Base-by-base conservation (phyloP, 2,797 vertebrate species). In the Apodemus agrarius region DNA sequence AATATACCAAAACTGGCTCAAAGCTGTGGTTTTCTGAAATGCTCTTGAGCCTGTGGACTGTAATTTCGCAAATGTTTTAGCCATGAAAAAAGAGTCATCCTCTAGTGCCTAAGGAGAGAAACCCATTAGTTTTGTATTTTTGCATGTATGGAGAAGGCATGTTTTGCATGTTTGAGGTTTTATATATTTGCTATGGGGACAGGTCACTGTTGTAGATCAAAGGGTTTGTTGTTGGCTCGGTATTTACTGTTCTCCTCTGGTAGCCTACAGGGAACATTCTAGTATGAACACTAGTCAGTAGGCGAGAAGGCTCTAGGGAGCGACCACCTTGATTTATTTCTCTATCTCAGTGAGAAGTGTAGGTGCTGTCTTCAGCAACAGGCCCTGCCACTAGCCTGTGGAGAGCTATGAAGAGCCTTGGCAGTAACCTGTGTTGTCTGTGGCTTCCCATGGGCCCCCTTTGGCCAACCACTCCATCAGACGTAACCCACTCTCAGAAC, bases 51-150 rank as follows among this genome's bases (percentile, higher is more conserved):
- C n/a, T 87, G 7, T 74, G 24, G 49, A 40, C 67, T 83, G n/a
- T 76, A 57, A 65, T 89, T 89, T 92, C 3, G 22, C 57, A 37
- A 95, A 91, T 69, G 31, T 69, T 57, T 89, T 40, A 86, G 54
- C 61, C 10, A 46, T 19, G 37, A 34, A 46, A 7, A 84, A 84
- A 65, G 82, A 84, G 40, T 46, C 29, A 46, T 46, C 61, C 31
- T 65, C 29, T 65, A 52, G 67, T 69, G 7, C 21, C 65, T 52
- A 69, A 86, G 83, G 76, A 65, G 65, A 82, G 43, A 88, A 57
- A 88, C 29, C 19, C 43, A 26, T 57, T 91, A 49, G 31, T n/a
- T 24, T 78, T 46, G 11, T 43, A 17, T 21, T 59, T 96, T 89
- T 43, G 22, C 37, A 43, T 82, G 40, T 72, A 26, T 67, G 90